These are phyloP conservation scores for Pimephales promelas DNA, from an alignment of 2,113 vertebrate species.

Conservation along the genomic window DNA sequence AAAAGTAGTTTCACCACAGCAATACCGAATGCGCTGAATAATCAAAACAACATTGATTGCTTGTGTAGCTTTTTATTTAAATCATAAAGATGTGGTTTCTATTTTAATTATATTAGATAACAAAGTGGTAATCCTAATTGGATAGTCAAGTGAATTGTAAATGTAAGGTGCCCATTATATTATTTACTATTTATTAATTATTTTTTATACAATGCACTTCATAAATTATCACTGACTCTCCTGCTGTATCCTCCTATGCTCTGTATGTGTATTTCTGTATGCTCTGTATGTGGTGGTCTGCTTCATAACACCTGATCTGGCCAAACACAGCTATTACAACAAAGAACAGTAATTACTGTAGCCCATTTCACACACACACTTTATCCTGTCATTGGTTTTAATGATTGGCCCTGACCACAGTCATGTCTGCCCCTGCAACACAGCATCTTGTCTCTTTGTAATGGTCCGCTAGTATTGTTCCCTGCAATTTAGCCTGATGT, in stretches of 20 bases:
- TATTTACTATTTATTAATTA: too few relatives aligned
- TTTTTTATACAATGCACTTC: not conserved
- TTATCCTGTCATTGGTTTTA: slow-evolving; percentile 49
- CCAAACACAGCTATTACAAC: not conserved
- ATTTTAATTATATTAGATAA: too few relatives aligned
- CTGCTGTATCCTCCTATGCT: not conserved
- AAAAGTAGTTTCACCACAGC: not conserved
- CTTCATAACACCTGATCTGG: slow-evolving; percentile 1
- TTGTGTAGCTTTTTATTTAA: not conserved
- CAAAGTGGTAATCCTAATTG: too few relatives aligned
- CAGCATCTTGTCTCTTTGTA: slow-evolving; percentile 2
- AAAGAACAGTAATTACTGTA: slow-evolving; percentile 19
- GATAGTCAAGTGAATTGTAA: too few relatives aligned
- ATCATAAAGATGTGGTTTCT: not conserved
- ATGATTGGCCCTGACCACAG: slow-evolving; percentile 44
- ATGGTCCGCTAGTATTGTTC: slow-evolving; percentile 32
- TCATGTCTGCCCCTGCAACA: slow-evolving; percentile 37
- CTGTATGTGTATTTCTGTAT: not conserved
- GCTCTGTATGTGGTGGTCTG: not conserved
- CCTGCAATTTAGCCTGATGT: slow-evolving; percentile 29
- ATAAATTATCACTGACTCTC: not conserved
- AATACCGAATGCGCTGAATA: not conserved
- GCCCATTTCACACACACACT: not conserved
- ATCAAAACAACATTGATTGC: not conserved
- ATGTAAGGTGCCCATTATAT: too few relatives aligned